Evolutionary conservation across 1,140 invertebrate species (phyloP), one percentile per base, ranked within the genome.

Genomic region (Drosophila mojavensis): DNA sequence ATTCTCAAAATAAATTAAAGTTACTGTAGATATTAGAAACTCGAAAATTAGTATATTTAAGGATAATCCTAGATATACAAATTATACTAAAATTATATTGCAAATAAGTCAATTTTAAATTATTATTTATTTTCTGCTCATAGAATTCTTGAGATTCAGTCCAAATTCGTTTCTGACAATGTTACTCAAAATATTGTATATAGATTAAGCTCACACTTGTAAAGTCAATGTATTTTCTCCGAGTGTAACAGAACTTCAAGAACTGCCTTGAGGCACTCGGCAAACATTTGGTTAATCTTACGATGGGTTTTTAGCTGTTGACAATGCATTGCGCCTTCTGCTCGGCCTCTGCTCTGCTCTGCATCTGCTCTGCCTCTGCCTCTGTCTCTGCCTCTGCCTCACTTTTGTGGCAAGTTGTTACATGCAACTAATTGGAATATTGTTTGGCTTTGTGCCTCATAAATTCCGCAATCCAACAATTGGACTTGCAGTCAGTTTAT

Each of bases 351-450:
- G 28, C 28, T 0, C 28, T 30, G 28, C 28, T 5, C 5, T 28
- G 3, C 26, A 28, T 3, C 26, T 28, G 26, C 17, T 20, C 11
- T 0, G 0, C 5, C 45, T 3, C 15, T 10, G n/a, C 39, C 17
- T 17, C 17, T 17, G 17, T 1, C 17, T 24, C 9, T 0, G 9
- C 47, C 17, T 11, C 43, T 7, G 10, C 7, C 17, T 51, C 58
- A 50, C n/a, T 45, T 55, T 53, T 54, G 48, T 48, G 26, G 59
- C 45, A n/a, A 9, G 28, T 48, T 50, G 67, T 33, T 39, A 36
- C 50, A 56, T 26, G 15, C 60, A 82, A 81, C 79, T 82, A 85
- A 85, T 86, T 73, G 66, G 51, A 51, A 69, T 59, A 74, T 62
- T 70, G 65, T 75, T 60, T 33, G 39, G 50, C 50, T 45, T 55